Percentiles rank a stretch among this genome's conserved stretches.
These are phyloP conservation scores for Leuciscus waleckii DNA, from an alignment of 2,797 vertebrate species.

Conservation along the genomic window DNA sequence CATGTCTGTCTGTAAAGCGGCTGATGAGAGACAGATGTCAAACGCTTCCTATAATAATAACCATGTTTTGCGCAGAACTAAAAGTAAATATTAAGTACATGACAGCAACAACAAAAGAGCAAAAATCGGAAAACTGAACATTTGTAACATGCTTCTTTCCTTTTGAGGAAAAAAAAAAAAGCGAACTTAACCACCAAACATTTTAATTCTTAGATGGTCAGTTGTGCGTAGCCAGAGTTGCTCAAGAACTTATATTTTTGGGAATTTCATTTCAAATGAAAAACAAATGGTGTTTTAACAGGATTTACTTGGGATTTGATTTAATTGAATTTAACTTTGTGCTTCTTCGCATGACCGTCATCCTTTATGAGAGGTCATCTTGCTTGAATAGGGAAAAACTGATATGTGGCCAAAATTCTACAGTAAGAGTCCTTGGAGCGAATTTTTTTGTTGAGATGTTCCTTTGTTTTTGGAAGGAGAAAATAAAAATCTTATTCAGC, in stretches of 20 bases:
- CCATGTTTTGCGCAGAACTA: neutral
- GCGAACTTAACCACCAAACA: neutral
- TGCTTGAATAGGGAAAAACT: neutral
- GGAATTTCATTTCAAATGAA: neutral
- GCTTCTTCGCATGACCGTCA: neutral
- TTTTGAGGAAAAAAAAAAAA: neutral
- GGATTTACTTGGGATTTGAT: neutral
- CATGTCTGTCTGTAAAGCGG: neutral
- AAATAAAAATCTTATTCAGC: neutral
- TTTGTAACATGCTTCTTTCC: neutral
- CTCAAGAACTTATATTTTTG: neutral
- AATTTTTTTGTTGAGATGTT: neutral
- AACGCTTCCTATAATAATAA: conserved; percentile 13
- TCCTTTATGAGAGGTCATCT: neutral
- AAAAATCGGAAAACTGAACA: neutral
- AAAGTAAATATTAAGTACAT: neutral
- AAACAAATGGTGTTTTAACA: neutral
- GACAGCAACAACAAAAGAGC: neutral
- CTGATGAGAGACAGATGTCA: conserved; percentile 1
- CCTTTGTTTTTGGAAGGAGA: neutral
- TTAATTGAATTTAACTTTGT: neutral
- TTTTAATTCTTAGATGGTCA: neutral
- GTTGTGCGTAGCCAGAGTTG: neutral
- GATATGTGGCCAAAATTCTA: neutral
- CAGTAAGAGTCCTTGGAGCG: neutral